These are phyloP conservation scores for Opisthocomus hoazin DNA, from an alignment of 2,113 vertebrate genomes.

Conservation along the genomic window DNA sequence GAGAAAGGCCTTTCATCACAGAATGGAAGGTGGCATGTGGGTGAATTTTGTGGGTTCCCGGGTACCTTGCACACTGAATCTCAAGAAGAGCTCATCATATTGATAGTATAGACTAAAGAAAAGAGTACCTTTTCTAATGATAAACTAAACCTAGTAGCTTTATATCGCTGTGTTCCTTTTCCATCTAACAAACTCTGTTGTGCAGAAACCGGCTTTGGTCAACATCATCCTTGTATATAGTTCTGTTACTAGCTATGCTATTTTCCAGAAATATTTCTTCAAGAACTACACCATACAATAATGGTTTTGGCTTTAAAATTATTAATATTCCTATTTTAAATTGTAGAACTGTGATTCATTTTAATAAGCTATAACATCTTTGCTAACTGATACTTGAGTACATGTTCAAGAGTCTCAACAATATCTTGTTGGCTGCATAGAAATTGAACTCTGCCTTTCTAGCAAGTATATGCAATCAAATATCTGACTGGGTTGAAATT, in stretches of 20 bases:
- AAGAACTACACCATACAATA: background rate
- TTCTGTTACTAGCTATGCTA: slow-evolving; percentile 48
- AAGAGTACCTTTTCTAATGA: background rate
- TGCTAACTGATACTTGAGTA: slow-evolving; percentile 1
- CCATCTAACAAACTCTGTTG: slow-evolving; percentile 44
- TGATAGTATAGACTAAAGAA: background rate
- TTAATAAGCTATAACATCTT: slow-evolving; percentile 30
- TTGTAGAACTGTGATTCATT: slow-evolving; percentile 35
- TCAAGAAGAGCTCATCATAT: background rate
- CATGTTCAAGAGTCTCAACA: slow-evolving; percentile 21
- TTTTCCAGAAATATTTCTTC: slow-evolving; percentile 34
- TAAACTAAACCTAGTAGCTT: background rate
- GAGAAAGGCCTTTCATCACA: background rate
- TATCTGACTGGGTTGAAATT: background rate
- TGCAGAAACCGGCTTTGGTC: slow-evolving; percentile 45
- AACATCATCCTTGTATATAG: slow-evolving; percentile 47
- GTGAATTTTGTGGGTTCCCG: background rate
- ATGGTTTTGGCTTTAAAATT: slow-evolving; percentile 26
- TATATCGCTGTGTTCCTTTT: background rate
- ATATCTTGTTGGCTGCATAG: slow-evolving; percentile 13
- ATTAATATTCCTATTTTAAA: slow-evolving; percentile 33
- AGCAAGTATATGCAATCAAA: slow-evolving; percentile 15
- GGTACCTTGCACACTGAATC: background rate
- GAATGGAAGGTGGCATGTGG: background rate
- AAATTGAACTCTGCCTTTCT: slow-evolving; percentile 51